Evolutionary conservation across 2,113 vertebrate genomes (phyloP).

Genomic region (Calypte anna): DNA sequence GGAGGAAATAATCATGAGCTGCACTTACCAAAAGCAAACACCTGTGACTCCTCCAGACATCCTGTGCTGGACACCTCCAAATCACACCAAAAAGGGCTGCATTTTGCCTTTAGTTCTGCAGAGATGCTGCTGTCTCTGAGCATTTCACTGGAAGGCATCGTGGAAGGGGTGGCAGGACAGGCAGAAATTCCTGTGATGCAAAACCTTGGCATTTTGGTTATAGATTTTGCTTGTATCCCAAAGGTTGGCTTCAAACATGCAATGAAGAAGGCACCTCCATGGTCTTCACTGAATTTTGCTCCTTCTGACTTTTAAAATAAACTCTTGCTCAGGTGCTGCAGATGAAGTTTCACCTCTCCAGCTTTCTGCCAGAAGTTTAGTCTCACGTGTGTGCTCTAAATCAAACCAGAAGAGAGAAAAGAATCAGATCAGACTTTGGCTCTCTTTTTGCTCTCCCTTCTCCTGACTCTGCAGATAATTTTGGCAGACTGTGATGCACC

Average conservation of each 20-base stretch:
- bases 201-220: not conserved
- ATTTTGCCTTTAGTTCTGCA: not conserved
- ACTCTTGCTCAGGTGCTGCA: not conserved
- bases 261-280: not conserved
- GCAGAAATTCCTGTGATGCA: not conserved
- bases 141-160: not conserved
- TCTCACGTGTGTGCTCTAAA: not conserved
- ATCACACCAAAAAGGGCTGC: accelerated
- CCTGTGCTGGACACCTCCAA: not conserved
- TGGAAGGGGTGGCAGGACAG: not conserved
- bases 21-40: slow-evolving; percentile 36
- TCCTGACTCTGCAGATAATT: not conserved
- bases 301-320: not conserved
- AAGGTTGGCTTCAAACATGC: not conserved
- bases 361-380: not conserved
- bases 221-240: not conserved
- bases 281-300: not conserved
- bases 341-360: not conserved
- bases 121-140: not conserved
- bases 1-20: slow-evolving; percentile 26
- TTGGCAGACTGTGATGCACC: not conserved
- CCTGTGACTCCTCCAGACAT: not conserved
- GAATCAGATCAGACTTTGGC: not conserved
- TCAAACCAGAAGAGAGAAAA: not conserved
- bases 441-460: not conserved